Conservation (phyloP, 2,888 invertebrate species). For the Xylota segnis region DNA sequence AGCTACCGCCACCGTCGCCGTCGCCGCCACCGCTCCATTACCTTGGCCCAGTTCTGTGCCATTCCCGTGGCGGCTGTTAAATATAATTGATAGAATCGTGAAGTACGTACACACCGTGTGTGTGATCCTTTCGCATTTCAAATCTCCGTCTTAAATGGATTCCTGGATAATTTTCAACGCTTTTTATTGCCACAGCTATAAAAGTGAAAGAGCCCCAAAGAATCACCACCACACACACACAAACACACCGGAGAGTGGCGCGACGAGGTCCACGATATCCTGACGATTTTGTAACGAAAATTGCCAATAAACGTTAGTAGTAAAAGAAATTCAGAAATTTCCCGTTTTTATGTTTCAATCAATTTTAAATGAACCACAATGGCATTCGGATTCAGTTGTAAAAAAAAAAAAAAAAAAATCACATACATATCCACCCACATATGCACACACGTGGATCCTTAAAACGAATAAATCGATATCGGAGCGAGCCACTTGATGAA, state of each 20-base stretch:
- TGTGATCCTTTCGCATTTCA: conserved; percentile 61
- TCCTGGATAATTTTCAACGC: conserved; percentile 63
- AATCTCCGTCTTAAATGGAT: conserved; percentile 68
- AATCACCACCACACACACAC: no score
- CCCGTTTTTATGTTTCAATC: conserved; percentile 70
- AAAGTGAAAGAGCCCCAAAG: conserved; percentile 48
- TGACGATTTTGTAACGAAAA: conserved; percentile 46
- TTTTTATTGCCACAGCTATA: conserved; percentile 50
- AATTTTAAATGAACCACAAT: conserved; percentile 72
- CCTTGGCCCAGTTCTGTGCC: conserved; percentile 24
- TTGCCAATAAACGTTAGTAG: conserved; percentile 64
- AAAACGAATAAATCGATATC: conserved; percentile 18
- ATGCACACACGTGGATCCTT: background rate
- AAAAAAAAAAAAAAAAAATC: conserved; percentile 20
- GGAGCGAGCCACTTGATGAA: conserved; percentile 57
- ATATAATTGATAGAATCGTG: conserved; percentile 73
- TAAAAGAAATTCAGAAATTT: conserved; percentile 36
- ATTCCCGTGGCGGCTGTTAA: conserved; percentile 51
- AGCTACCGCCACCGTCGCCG: background rate
- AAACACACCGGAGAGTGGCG: background rate
- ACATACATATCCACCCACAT: background rate
- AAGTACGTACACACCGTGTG: conserved; percentile 46
- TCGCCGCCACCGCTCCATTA: conserved; percentile 12
- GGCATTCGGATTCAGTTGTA: conserved; percentile 50
- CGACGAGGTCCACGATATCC: background rate